phyloP scores from a whole-genome alignment of 2,113 vertebrate species.

The Formicarius rufipectus region DNA sequence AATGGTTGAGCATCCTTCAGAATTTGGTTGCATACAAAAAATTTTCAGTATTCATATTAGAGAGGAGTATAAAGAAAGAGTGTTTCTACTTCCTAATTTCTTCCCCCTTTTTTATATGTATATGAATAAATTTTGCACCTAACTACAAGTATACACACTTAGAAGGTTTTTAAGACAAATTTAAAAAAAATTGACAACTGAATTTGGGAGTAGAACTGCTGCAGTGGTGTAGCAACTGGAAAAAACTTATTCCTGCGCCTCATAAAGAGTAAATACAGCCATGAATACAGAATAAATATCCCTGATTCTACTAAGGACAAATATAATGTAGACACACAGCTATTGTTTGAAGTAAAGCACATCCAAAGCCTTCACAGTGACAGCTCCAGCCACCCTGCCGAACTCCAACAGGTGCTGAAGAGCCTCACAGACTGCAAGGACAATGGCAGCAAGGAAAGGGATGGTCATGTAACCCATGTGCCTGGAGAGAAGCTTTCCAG shows the following conservation, averaged over 20 bases:
- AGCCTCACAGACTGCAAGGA: not conserved
- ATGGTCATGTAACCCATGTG: not conserved
- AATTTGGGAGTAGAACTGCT: not conserved
- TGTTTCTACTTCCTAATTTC: not conserved
- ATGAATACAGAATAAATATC: not conserved
- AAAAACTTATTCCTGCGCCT: not conserved
- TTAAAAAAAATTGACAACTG: not conserved
- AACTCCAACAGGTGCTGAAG: rapidly evolving
- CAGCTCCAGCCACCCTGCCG: not conserved
- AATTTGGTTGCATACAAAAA: not conserved
- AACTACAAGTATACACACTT: not conserved
- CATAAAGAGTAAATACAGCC: not conserved
- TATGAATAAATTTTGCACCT: not conserved
- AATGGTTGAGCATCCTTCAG: not conserved
- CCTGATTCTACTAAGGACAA: not conserved
- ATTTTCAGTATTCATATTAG: not conserved
- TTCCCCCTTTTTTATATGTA: not conserved
- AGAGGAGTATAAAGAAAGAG: not conserved
- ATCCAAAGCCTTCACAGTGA: not conserved
- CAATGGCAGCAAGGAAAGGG: not conserved
- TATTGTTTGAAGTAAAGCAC: not conserved
- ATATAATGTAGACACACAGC: not conserved
- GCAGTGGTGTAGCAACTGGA: not conserved
- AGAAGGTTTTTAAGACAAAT: not conserved
- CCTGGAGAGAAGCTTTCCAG: not conserved